A percentile compares a stretch with the other conserved stretches of the same genome.
These are phyloP conservation scores for Lontra canadensis DNA, from an alignment of 2,113 vertebrate genomes.

Conservation along the genomic window DNA sequence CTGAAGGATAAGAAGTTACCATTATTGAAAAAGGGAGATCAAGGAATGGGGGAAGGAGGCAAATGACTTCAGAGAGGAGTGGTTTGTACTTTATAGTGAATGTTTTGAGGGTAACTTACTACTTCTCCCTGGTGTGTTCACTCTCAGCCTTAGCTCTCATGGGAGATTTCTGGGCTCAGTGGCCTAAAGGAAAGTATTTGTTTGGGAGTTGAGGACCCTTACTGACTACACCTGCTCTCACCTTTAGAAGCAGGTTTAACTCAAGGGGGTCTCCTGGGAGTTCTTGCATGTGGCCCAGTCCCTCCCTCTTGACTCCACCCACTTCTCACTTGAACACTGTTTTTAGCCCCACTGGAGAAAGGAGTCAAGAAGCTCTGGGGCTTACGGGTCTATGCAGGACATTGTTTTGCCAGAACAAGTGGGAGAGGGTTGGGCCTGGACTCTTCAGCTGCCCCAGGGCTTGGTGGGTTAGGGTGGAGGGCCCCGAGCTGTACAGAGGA, in stretches of 20 bases:
- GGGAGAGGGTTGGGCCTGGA: neutral
- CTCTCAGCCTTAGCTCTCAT: neutral
- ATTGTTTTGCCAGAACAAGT: neutral
- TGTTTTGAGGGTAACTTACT: neutral
- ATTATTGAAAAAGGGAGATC: neutral
- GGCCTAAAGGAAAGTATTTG: neutral
- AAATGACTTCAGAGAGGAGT: neutral
- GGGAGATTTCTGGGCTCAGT: neutral
- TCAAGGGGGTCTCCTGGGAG: neutral
- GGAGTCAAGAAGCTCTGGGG: neutral
- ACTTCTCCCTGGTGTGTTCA: neutral
- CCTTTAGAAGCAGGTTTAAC: neutral
- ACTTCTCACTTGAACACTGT: neutral
- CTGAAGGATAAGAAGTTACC: neutral
- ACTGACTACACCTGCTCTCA: neutral
- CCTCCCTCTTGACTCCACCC: neutral
- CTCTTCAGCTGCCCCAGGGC: neutral
- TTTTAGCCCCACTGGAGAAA: neutral
- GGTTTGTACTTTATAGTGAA: neutral
- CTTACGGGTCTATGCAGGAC: neutral
- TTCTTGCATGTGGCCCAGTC: neutral
- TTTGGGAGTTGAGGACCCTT: neutral
- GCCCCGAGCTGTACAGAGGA: neutral
- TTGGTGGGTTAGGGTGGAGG: rapidly evolving
- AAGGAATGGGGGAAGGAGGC: too few relatives aligned